Conservation (phyloP, 2,113 vertebrate species). For the Pollimyrus isidori region DNA sequence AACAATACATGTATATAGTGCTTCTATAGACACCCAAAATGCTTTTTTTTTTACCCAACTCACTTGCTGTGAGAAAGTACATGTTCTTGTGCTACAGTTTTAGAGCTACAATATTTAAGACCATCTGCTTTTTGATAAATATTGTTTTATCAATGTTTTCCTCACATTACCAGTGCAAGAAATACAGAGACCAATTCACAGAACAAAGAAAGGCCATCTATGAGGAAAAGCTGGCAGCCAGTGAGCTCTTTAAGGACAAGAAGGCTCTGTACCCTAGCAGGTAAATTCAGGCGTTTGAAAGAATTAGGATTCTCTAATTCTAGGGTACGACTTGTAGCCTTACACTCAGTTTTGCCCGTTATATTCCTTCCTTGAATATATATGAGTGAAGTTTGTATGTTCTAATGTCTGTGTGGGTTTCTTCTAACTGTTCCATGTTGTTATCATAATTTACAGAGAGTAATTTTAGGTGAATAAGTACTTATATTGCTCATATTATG, state of each 20-base stretch:
- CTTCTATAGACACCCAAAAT: background rate
- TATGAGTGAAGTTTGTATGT: background rate
- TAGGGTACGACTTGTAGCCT: background rate
- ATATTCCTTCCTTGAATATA: background rate
- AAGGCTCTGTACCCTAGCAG: slow-evolving; percentile 93
- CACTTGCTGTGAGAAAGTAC: background rate
- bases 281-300: slow-evolving; percentile 46
- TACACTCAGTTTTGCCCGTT: background rate
- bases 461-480: background rate
- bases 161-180: slow-evolving; percentile 75
- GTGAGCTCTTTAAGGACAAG: slow-evolving; percentile 94
- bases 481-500: background rate
- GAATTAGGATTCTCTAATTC: background rate
- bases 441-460: background rate
- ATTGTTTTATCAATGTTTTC: background rate
- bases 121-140: background rate
- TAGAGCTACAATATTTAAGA: background rate
- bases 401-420: background rate
- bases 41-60: background rate
- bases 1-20: background rate
- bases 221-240: slow-evolving; percentile 94
- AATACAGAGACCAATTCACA: slow-evolving; percentile 88
- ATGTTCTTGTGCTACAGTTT: background rate
- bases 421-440: background rate
- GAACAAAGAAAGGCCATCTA: slow-evolving; percentile 86